phyloP scores from a whole-genome alignment of 2,888 invertebrate genomes.

The Tyria jacobaeae region DNA sequence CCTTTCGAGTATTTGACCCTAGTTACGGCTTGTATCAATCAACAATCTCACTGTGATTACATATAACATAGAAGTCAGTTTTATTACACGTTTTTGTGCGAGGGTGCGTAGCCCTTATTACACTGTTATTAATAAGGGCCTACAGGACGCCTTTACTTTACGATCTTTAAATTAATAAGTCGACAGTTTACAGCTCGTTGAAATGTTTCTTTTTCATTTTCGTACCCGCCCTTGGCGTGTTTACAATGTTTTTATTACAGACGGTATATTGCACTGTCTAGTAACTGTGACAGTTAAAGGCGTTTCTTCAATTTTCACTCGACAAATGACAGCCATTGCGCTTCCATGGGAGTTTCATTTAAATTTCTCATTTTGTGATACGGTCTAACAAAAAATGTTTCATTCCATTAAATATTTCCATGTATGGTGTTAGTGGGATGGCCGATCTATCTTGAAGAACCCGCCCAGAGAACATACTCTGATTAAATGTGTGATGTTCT shows the following conservation, averaged over 20 bases:
- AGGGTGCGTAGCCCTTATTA: conserved; percentile 53
- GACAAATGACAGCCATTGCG: conserved; percentile 36
- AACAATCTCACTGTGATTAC: conserved; percentile 50
- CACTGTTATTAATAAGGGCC: conserved; percentile 60
- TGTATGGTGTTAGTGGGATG: no score
- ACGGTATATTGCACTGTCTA: conserved; percentile 43
- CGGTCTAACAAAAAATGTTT: conserved; percentile 26
- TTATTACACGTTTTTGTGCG: conserved; percentile 49
- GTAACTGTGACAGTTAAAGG: conserved; percentile 44
- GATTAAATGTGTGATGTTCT: no score
- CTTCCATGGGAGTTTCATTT: conserved; percentile 45
- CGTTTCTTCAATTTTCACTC: conserved; percentile 48
- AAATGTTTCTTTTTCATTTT: conserved; percentile 63
- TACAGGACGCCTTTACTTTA: conserved; percentile 59
- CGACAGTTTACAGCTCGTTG: conserved; percentile 62
- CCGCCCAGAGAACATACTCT: no score
- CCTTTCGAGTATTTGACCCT: not conserved
- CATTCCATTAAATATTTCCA: conserved; percentile 31
- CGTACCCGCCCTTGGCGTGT: conserved; percentile 47
- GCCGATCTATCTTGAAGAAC: no score
- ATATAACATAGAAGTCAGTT: conserved; percentile 46
- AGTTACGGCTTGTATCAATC: not conserved
- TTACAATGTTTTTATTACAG: conserved; percentile 62
- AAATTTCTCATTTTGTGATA: conserved; percentile 40
- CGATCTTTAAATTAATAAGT: conserved; percentile 68